Percentiles rank a stretch among this genome's conserved stretches.
Conservation (phyloP, 2,888 invertebrate species). For the Sipha maydis region DNA sequence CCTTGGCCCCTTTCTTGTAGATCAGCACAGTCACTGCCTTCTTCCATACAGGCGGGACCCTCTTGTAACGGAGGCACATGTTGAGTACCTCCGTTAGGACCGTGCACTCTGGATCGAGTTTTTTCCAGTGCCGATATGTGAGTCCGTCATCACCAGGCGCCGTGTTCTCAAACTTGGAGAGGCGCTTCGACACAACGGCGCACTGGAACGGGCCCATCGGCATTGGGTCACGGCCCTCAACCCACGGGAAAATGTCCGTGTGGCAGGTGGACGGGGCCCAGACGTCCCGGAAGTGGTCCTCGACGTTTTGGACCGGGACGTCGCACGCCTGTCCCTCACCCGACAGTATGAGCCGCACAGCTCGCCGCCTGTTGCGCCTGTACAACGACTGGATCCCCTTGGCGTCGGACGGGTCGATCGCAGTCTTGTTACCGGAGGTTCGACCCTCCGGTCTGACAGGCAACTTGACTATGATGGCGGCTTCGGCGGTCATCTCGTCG, state of each 20-base stretch:
- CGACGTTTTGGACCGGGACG: background rate
- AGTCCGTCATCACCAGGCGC: slow-evolving; percentile 56
- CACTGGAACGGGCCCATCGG: background rate
- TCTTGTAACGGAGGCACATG: background rate
- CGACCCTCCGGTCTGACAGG: too few species aligned
- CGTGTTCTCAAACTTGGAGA: slow-evolving; percentile 25
- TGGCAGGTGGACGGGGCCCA: background rate
- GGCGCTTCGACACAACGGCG: background rate
- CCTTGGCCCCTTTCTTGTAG: background rate
- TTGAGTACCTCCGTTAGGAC: background rate
- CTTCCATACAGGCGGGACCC: background rate
- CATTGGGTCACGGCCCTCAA: background rate
- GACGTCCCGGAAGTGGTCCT: background rate
- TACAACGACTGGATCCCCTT: too few species aligned
- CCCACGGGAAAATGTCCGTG: background rate
- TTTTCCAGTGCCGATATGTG: slow-evolving; percentile 19
- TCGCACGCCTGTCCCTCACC: background rate
- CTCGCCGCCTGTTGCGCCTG: background rate
- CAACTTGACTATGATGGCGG: too few species aligned
- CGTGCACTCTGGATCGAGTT: background rate
- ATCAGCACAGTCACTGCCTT: background rate
- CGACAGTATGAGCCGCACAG: background rate
- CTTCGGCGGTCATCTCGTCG: too few species aligned
- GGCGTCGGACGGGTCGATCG: too few species aligned
- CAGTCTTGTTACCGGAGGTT: too few species aligned